Evolutionary conservation across 2,888 invertebrate species (phyloP), one percentile per base, ranked within the genome.

Genomic region (Aelia acuminata): DNA sequence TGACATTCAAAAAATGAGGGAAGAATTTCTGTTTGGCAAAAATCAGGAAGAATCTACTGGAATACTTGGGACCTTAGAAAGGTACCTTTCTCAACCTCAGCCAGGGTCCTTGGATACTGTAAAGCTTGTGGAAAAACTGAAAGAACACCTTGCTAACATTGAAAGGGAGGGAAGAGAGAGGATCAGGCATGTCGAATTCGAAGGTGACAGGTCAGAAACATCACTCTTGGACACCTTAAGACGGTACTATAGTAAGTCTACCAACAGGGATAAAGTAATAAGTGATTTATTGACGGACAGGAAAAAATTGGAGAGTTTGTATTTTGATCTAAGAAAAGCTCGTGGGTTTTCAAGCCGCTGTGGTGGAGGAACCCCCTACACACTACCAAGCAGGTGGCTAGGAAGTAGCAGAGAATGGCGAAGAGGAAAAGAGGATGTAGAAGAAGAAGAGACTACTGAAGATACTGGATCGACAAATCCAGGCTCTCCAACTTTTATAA

Each of bases 221-320:
- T 94, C 94, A 43, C 92, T 96, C 89, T 92, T 94, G 88, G 95
- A 96, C 90, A 95, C 95, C 13, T 92, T 96, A 26, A 94, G 95
- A 90, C 93, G 95, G 90, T 95, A 96, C 91, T 96, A 95, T 91
- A 93, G 94, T 90, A 94, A 95, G 90, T 94, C 94, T 22, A 93
- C 94, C 0, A 95, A 94, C 91, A 93, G 95, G 89, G 95, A 96
- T 90, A 94, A 94, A 92, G 95, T 96, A 89, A 95, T 96, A 90
- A 95, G 95, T 87, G 95, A 95, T 91, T 93, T 96, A 87, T 92
- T 96, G 87, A 95, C 95, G 18, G 95, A 97, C 92, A 94, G 96
- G 91, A 95, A 94, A 91, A 93, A 96, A 47, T 93, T 97, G 87
- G 96, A 96, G 92, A 95, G 94, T 92, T 93, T 96, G 49, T 96